phyloP scores from a whole-genome alignment of 1,140 invertebrate genomes.

The Heliconius nattereri region DNA sequence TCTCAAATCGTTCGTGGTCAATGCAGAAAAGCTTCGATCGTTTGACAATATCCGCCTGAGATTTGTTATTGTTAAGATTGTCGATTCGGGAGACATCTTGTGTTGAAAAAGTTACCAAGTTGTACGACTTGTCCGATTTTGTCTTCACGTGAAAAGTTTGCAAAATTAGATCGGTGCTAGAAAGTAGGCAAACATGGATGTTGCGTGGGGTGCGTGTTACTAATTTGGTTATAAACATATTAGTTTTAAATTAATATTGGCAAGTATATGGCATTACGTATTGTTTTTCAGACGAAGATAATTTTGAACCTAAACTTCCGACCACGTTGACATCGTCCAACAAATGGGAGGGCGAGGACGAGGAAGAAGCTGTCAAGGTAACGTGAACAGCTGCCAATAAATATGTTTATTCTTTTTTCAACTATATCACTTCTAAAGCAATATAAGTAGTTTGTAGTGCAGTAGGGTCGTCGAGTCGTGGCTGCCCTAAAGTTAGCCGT shows the following conservation, averaged over 20 bases:
- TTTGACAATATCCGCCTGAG: slow-evolving; percentile 78
- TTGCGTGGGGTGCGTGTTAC: slow-evolving; percentile 76
- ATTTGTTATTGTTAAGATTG: slow-evolving; percentile 65
- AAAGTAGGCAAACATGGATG: slow-evolving; percentile 73
- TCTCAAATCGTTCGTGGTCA: slow-evolving; percentile 72
- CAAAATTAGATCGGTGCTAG: slow-evolving; percentile 70
- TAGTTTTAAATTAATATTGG: slow-evolving; percentile 31
- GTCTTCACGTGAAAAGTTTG: slow-evolving; percentile 74
- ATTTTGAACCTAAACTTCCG: slow-evolving; percentile 79
- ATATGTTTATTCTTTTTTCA: slow-evolving; percentile 2
- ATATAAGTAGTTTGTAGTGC: background rate
- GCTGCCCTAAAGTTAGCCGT: no score
- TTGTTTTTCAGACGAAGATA: slow-evolving; percentile 76
- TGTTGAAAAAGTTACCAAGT: slow-evolving; percentile 69
- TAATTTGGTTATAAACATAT: slow-evolving; percentile 41
- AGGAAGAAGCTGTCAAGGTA: slow-evolving; percentile 93
- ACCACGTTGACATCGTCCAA: slow-evolving; percentile 82
- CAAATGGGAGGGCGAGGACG: slow-evolving; percentile 95
- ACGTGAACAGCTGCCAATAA: slow-evolving; percentile 58
- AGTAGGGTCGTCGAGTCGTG: no score
- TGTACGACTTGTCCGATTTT: slow-evolving; percentile 65
- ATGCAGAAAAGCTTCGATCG: slow-evolving; percentile 76
- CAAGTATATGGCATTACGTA: slow-evolving; percentile 45
- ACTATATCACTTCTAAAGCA: background rate
- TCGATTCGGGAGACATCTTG: slow-evolving; percentile 80